A percentile compares a stretch with the other conserved stretches of the same genome.
Evolutionary conservation across 1,140 invertebrate genomes (phyloP).

Genomic region (Hirudo medicinalis): DNA sequence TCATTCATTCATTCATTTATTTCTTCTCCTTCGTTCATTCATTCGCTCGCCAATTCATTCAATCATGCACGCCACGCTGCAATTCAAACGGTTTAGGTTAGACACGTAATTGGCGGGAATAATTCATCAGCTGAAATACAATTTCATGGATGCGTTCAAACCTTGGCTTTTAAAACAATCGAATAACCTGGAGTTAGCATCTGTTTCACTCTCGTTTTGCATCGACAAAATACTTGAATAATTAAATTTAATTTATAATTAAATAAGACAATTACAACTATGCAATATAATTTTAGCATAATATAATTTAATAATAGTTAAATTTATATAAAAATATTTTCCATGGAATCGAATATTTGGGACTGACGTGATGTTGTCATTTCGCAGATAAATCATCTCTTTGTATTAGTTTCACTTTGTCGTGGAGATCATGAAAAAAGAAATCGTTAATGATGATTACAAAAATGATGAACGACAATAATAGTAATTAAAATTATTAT

Average conservation of each 20-base stretch:
- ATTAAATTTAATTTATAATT: too few relatives aligned
- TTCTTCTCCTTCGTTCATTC: background rate
- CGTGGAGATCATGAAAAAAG: background rate
- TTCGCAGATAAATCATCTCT: background rate
- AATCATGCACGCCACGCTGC: background rate
- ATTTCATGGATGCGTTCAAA: background rate
- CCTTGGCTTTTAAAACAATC: background rate
- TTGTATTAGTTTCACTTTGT: background rate
- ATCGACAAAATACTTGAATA: background rate
- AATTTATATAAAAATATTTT: background rate
- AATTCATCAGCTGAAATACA: background rate
- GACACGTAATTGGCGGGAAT: too few relatives aligned
- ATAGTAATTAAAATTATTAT: too few relatives aligned
- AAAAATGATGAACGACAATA: background rate
- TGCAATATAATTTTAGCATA: background rate
- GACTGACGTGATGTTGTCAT: background rate
- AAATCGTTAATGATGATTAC: background rate
- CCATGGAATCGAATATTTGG: background rate
- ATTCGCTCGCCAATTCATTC: background rate
- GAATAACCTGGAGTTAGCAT: background rate
- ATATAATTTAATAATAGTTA: background rate
- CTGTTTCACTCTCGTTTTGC: background rate
- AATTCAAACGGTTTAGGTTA: too few relatives aligned
- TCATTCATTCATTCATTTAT: conserved; percentile 3
- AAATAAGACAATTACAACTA: too few relatives aligned